Evolutionary conservation across 2,113 vertebrate species (phyloP), one percentile per base, ranked within the genome.

Genomic region (chimpanzee (Pan troglodytes)): DNA sequence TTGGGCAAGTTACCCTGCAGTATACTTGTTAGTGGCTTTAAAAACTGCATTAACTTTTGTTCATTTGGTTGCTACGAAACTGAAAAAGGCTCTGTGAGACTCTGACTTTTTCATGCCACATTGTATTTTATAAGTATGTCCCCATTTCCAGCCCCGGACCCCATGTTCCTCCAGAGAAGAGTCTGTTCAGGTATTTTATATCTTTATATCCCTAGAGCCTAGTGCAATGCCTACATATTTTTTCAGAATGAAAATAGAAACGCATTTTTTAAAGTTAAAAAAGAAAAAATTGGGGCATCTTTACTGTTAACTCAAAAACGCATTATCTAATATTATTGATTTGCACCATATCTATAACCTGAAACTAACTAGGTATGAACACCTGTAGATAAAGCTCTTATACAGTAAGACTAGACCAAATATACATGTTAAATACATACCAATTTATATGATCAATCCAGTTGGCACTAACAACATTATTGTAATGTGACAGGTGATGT

Each of bases 1-100:
- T 52, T 67, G 81, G 95, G 59, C 89, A 97, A 96, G 91, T 78
- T 96, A 90, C 90, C 92, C 90, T 79, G 67, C 32, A 85, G 90
- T 93, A 16, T 78, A 50, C 48, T 90, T 82, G 85, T 79, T 95
- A 90, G 85, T 90, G 59, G 59, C 43, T 85, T 92, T 43, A 50
- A 67, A 64, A 43, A 79, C 30, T 32, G 18, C 68, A 68, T 75
- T 75, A 10, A 22, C 50, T 78, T 93, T 92, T 90, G 64, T 96
- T 91, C 61, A 55, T 87, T 97, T 78, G 81, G 64, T 88, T 70
- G 25, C 79, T 83, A 55, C 14, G 38, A 85, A 89, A 94, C 68
- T 80, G 18, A 90, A 93, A 95, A 32, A 68, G 75, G 23, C 23
- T 38, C 35, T 61, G 68, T 48, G 4, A 52, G 64, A 88, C 27